Base-by-base conservation (phyloP, 1,140 invertebrate species). In the Pseudomyrmex sp. region DNA sequence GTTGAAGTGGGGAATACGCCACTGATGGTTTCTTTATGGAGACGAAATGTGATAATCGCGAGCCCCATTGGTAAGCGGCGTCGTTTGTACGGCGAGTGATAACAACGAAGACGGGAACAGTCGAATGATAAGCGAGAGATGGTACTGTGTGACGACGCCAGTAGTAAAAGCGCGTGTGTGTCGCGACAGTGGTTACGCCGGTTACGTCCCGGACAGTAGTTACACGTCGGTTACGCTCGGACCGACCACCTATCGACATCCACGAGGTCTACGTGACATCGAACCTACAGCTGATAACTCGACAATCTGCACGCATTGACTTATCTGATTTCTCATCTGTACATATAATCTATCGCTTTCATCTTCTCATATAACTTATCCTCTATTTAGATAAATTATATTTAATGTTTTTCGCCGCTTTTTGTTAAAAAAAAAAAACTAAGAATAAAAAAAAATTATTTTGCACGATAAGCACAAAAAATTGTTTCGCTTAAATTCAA, bases 281-380 rank as follows among this genome's bases (percentile, higher is more conserved):
- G 46, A 62, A 75, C 62, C 73, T 75, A 75, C 59, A 4, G 73
- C 15, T 52, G 59, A 75, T 75, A 75, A 75, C 15, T 50, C 20
- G 5, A 23, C 10, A 50, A 52, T 12, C 59, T 75, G 35, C 35
- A 12, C 44, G 4, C 23, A 15, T 23, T 1, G 9, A 23, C 8
- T 73, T 46, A 73, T 50, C 20, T 26, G 20, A 0, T 23, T n/a
- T 48, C 61, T 62, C n/a, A 18, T 20, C 4, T 48, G 12, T 59
- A 2, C 10, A 5, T 50, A 50, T 26, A n/a, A 52, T 52, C 12
- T 52, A 15, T 23, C 13, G 15, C 10, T 26, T 69, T 50, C 23
- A 23, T 52, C 66, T 26, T 50, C 12, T 26, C 10, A 13, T 20
- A 52, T 70, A 54, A 54, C 26, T 54, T 13, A 56, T 15, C 5